A percentile compares a stretch with the other conserved stretches of the same genome.
phyloP scores from a whole-genome alignment of 2,888 invertebrate species.

The Dysmachus trigonus region DNA sequence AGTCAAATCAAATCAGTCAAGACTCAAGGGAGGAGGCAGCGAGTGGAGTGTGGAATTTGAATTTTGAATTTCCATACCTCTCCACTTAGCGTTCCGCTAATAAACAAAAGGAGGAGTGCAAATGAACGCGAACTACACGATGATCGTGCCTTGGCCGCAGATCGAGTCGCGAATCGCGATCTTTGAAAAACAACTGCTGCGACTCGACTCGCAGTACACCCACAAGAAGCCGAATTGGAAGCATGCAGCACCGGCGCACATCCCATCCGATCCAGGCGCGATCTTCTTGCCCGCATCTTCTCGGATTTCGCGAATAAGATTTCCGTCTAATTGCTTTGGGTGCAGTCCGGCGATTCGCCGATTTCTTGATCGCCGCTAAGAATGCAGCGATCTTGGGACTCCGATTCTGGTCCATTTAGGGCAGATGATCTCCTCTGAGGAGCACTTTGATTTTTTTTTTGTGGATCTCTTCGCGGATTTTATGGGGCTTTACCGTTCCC shows the following conservation, averaged over 20 bases:
- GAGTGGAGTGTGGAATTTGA: no score
- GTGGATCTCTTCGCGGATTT: background rate
- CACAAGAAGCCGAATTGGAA: background rate
- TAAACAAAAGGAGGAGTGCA: background rate
- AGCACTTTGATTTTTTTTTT: background rate
- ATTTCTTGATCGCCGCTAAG: background rate
- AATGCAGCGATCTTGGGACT: background rate
- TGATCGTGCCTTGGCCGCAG: background rate
- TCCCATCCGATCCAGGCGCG: background rate
- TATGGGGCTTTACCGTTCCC: background rate
- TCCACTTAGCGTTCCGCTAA: slow-evolving; percentile 1
- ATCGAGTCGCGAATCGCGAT: background rate
- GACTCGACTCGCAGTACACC: background rate
- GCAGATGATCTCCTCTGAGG: background rate
- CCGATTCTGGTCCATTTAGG: background rate
- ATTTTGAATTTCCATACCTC: slow-evolving; percentile 21
- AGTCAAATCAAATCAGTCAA: background rate
- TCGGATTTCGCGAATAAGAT: slow-evolving; percentile 6
- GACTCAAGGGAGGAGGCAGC: background rate
- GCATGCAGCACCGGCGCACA: background rate
- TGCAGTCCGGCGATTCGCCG: background rate
- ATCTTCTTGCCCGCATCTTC: background rate
- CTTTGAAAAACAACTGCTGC: background rate
- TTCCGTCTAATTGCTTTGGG: slow-evolving; percentile 25
- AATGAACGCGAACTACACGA: background rate